phyloP scores from a whole-genome alignment of 2,113 vertebrate genomes.

The Orthochromis malagaraziensis region DNA sequence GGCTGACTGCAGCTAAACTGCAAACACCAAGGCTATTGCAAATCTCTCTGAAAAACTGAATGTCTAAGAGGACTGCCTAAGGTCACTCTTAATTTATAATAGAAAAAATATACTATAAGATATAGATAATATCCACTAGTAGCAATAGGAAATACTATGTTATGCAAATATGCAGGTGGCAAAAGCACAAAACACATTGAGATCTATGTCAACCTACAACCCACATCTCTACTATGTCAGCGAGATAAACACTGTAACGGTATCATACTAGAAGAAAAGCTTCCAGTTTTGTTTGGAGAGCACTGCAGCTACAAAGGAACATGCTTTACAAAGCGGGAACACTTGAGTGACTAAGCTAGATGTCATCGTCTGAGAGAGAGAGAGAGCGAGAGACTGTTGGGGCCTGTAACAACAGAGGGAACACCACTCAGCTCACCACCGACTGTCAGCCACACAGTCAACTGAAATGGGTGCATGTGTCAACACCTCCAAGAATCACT shows the following conservation, averaged over 20 bases:
- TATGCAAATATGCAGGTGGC: not conserved
- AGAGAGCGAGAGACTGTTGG: slow-evolving; percentile 13
- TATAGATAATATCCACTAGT: not conserved
- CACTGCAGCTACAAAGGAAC: slow-evolving; percentile 6
- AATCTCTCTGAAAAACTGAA: not conserved
- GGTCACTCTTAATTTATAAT: not conserved
- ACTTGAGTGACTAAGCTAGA: slow-evolving; percentile 61
- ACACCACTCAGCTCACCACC: slow-evolving; percentile 18
- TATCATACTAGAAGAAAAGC: not conserved
- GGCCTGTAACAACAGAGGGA: slow-evolving; percentile 53
- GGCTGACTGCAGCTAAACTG: not conserved
- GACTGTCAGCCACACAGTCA: slow-evolving; percentile 45
- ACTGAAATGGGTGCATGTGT: slow-evolving; percentile 51
- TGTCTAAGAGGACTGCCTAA: not conserved
- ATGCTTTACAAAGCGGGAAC: slow-evolving; percentile 45
- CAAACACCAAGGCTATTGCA: not conserved
- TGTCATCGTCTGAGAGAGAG: slow-evolving; percentile 56
- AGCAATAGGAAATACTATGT: not conserved
- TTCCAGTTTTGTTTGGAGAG: slow-evolving; percentile 16
- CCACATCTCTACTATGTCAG: not conserved
- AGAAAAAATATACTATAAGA: not conserved
- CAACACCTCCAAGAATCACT: slow-evolving; percentile 54
- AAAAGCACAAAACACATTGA: not conserved
- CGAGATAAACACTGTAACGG: not conserved
- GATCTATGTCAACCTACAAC: not conserved